Base-by-base conservation (phyloP, 2,113 vertebrate genomes). In the Vulpes vulpes region DNA sequence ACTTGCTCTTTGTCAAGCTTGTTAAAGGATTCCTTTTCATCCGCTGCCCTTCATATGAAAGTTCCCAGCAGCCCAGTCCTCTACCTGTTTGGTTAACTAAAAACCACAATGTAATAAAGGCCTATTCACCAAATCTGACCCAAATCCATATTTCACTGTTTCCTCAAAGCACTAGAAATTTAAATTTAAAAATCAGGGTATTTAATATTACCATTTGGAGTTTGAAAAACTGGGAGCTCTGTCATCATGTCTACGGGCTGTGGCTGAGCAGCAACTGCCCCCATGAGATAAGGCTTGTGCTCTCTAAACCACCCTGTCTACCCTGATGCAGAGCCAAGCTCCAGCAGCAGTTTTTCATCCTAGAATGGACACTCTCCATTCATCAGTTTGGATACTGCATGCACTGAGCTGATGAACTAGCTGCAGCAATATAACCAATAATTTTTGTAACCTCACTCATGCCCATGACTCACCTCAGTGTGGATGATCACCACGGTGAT, bases 321-420 rank as follows among this genome's bases (percentile, higher is more conserved):
- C 8, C 57, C 6, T 0, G 9, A n/a, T 2, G 2, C 38, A 1
- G 5, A 57, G 55, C 32, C 23, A 55, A 22, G 60, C 5, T 38
- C 11, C 53, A 23, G 43, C 20, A 62, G 38, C 4, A 43, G 27
- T 53, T 59, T 27, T 7, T 8, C 89, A 74, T 22, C 55, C 55
- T 23, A 20, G 16, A 69, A 78, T 0, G 23, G n/a, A 12, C 0
- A 0, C 17, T 76, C 32, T 57, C n/a, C 35, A 16, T 27, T 69
- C 69, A n/a, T 57, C 17, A 17, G 16, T 12, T 1, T 11, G 27
- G 73, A 27, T 80, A 11, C 43, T n/a, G 27, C 23, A 9, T 6
- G 4, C 19, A 22, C 4, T 2, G 12, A 78, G 15, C 10, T 64
- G 60, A 35, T 38, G 30, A 95, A 43, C 19, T 0, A 82, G 65